phyloP scores from a whole-genome alignment of 2,797 vertebrate species.

The Leptoclinus maculatus region DNA sequence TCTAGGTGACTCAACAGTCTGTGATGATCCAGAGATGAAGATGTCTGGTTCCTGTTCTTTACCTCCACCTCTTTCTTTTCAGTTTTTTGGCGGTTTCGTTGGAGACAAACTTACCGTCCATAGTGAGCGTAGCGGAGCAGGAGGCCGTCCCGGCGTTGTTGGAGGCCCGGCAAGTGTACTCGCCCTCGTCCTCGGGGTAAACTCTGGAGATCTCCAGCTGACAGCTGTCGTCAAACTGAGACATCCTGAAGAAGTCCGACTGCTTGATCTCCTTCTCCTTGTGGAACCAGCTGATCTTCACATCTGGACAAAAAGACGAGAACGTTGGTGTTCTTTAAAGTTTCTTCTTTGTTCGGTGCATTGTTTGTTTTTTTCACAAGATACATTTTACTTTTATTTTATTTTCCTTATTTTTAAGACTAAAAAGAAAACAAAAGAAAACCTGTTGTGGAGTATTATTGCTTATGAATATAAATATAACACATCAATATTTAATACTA shows the following conservation, averaged over 20 bases:
- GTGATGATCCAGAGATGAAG: background rate
- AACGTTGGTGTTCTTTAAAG: background rate
- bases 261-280: constrained; percentile 96
- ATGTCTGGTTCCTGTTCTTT: no score
- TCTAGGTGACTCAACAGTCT: background rate
- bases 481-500: no score
- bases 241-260: constrained; percentile 95
- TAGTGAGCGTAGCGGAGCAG: constrained; percentile 89
- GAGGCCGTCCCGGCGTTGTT: constrained; percentile 91
- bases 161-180: constrained; percentile 91
- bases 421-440: no score
- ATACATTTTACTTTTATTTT: no score
- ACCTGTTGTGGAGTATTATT: no score
- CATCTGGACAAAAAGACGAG: constrained; percentile 80
- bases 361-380: no score
- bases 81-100: background rate
- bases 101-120: constrained; percentile 87
- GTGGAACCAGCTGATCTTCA: constrained; percentile 94
- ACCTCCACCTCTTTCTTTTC: no score
- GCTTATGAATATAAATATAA: no score
- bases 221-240: constrained; percentile 96
- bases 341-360: no score
- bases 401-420: no score
- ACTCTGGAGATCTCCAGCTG: constrained; percentile 95
- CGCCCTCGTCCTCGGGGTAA: constrained; percentile 93